Evolutionary conservation across 1,140 invertebrate species (phyloP), one percentile per base, ranked within the genome.

Genomic region (Nylanderia fulva): DNA sequence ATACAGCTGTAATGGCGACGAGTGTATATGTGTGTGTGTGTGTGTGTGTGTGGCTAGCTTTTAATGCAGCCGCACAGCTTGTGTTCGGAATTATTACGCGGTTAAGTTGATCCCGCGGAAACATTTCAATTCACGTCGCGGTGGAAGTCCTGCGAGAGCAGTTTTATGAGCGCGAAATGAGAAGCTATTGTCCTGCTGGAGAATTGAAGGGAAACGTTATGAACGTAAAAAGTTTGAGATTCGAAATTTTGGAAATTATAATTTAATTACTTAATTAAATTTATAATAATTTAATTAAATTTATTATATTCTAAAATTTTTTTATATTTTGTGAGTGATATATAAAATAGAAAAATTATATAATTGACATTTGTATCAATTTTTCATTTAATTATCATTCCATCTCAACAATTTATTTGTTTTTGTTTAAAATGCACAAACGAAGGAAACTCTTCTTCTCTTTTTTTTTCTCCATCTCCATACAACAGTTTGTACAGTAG

Each of bases 1-100:
- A 84, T 91, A 83, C 52, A 61, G 75, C 15, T 64, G 54, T 66
- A 85, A 89, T 75, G 64, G 69, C 64, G 39, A 13, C 29, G 29
- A n/a, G 8, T 18, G 13, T 69, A 58, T n/a, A n/a, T n/a, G n/a
- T n/a, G n/a, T n/a, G n/a, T n/a, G n/a, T n/a, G n/a, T n/a, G n/a
- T n/a, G n/a, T n/a, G n/a, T n/a, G n/a, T 64, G 42, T 27, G n/a
- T 64, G 75, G 36, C 33, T 36, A 82, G 72, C 80, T 76, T 63
- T 84, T 64, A 76, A 68, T 71, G 45, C 27, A 58, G 54, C 69
- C 66, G 71, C 21, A 58, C 58, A 48, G 71, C 71, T 84, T 84
- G 71, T 76, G 36, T 54, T 39, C 21, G 71, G 42, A 76, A 76
- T 63, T 63, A 84, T 75, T 75, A 63, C 74, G 54, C 39, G 69